Evolutionary conservation across 2,797 vertebrate species (phyloP).

Genomic region (Hafferia zeledoni): DNA sequence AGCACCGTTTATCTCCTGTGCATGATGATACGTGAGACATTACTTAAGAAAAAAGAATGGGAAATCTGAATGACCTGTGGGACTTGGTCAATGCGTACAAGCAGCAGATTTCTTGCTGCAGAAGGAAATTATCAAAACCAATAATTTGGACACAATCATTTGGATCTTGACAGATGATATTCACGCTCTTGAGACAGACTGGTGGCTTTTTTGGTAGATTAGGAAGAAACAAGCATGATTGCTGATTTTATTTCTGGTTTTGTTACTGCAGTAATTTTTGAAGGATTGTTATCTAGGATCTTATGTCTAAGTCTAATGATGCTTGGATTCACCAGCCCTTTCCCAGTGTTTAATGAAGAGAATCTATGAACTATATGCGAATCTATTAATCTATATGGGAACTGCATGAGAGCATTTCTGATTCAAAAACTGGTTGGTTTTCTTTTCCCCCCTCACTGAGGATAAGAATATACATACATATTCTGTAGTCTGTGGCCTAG

Average conservation of each 20-base stretch:
- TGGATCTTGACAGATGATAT: background rate
- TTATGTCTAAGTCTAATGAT: background rate
- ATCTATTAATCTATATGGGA: background rate
- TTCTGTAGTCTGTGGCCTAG: background rate
- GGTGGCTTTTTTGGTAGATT: background rate
- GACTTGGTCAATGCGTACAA: background rate
- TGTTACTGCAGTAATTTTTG: background rate
- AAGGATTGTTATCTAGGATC: background rate
- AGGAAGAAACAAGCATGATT: background rate
- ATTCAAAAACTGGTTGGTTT: background rate
- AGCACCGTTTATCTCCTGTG: background rate
- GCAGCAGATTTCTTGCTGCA: background rate
- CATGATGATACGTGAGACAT: background rate
- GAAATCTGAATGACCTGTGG: slow-evolving; percentile 10
- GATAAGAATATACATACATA: background rate
- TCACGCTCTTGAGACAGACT: background rate
- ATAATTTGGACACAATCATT: background rate
- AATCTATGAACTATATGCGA: background rate
- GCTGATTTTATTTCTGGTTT: background rate
- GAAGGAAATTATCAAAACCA: background rate
- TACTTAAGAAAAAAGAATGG: background rate
- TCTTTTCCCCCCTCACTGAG: rapidly evolving
- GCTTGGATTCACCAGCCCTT: background rate
- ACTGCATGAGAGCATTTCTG: background rate
- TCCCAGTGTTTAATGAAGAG: background rate